A percentile compares a stretch with the other conserved stretches of the same genome.
phyloP scores from a whole-genome alignment of 2,113 vertebrate species.

The Epinephelus fuscoguttatus region DNA sequence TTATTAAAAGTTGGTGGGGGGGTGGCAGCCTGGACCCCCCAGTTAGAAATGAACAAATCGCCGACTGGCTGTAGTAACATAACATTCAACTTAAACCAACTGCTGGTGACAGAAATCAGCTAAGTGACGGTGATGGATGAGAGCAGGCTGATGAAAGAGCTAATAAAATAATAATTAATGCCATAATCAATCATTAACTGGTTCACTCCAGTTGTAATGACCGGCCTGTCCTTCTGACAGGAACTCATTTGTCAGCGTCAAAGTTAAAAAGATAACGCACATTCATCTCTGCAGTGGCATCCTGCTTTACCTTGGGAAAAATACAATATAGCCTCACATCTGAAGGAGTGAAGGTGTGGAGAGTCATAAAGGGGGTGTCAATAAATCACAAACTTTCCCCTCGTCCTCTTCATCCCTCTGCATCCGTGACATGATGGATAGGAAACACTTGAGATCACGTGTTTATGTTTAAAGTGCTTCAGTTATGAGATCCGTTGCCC shows the following conservation, averaged over 20 bases:
- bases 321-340: constrained; percentile 17
- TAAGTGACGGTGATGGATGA: background rate
- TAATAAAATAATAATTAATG: constrained; percentile 1
- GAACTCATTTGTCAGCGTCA: constrained; percentile 28
- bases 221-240: background rate
- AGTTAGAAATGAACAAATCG: too few relatives aligned
- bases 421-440: constrained; percentile 51
- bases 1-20: too few relatives aligned
- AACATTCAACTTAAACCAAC: constrained; percentile 3
- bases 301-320: background rate
- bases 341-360: constrained; percentile 20
- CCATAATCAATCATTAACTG: constrained; percentile 15
- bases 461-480: constrained; percentile 54
- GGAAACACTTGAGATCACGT: constrained; percentile 51
- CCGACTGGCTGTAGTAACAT: background rate
- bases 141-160: background rate
- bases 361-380: constrained; percentile 21
- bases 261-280: constrained; percentile 1
- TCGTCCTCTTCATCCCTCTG: constrained; percentile 16
- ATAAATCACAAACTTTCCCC: constrained; percentile 12
- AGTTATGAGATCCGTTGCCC: constrained; percentile 39
- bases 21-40: too few relatives aligned
- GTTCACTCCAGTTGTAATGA: background rate
- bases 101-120: background rate
- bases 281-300: background rate